Evolutionary conservation across 2,888 invertebrate species (phyloP).

Genomic region (Camptogramma bilineatum): DNA sequence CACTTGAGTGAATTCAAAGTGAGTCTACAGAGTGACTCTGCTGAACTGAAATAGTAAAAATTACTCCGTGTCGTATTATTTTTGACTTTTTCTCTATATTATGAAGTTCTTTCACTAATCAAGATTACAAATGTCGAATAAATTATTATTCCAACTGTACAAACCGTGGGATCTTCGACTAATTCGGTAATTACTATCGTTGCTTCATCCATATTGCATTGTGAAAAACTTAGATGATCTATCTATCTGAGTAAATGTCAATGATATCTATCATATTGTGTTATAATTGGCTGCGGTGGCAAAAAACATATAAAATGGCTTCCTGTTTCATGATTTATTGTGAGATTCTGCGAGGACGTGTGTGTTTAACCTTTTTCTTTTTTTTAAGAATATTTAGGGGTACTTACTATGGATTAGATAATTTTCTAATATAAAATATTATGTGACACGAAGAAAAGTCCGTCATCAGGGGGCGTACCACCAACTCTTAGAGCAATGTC

Average conservation of each 20-base stretch:
- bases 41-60: no score
- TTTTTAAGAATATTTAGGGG: background rate
- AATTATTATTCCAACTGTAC: constrained; percentile 1
- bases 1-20: no score
- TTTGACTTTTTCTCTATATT: background rate
- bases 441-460: no score
- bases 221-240: constrained; percentile 24
- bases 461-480: no score
- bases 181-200: constrained; percentile 51
- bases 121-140: background rate
- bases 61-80: no score
- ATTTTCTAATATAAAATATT: no score
- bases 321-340: constrained; percentile 19
- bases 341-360: background rate
- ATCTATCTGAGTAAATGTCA: constrained; percentile 34
- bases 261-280: constrained; percentile 27
- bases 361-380: background rate
- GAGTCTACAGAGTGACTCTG: no score
- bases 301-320: constrained; percentile 11
- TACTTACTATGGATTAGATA: no score
- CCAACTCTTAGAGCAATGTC: no score
- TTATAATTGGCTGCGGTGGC: constrained; percentile 16
- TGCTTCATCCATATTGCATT: constrained; percentile 46
- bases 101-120: no score
- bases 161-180: constrained; percentile 51